Conservation (phyloP, 2,797 vertebrate species). For the Myripristis murdjan region DNA sequence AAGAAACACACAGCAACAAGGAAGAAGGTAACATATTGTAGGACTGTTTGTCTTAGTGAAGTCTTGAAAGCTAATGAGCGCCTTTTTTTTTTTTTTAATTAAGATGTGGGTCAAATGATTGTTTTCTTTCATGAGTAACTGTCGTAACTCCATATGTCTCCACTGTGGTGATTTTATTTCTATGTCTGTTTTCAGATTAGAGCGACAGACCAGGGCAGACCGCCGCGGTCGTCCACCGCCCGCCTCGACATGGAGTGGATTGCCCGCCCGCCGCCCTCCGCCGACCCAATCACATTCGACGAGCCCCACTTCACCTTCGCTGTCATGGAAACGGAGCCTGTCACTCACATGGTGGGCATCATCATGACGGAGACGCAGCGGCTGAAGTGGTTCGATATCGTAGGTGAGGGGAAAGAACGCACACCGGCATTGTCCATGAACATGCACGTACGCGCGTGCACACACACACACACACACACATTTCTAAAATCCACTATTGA, state of each 20-base stretch:
- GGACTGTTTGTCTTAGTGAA: too few relatives aligned
- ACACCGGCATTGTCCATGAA: neutral
- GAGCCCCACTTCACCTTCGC: slow-evolving; percentile 93
- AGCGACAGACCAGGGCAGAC: slow-evolving; percentile 91
- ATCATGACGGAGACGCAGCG: slow-evolving; percentile 90
- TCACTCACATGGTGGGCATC: slow-evolving; percentile 97
- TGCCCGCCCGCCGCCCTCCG: slow-evolving; percentile 79
- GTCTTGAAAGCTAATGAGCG: too few relatives aligned
- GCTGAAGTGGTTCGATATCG: slow-evolving; percentile 92
- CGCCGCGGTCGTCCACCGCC: slow-evolving; percentile 86
- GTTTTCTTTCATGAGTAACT: too few relatives aligned
- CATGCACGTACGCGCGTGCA: neutral
- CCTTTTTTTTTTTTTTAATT: too few relatives aligned
- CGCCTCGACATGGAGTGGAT: slow-evolving; percentile 95
- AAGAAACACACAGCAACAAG: too few relatives aligned
- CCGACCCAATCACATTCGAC: slow-evolving; percentile 89
- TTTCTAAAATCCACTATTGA: neutral
- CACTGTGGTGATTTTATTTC: neutral
- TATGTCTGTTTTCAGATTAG: slow-evolving; percentile 85
- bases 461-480: slow-evolving; percentile 5
- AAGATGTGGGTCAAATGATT: too few relatives aligned
- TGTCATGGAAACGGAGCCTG: slow-evolving; percentile 94
- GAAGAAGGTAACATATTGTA: too few relatives aligned
- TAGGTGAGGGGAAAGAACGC: slow-evolving; percentile 78
- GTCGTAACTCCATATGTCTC: too few relatives aligned